Conservation (phyloP, 2,113 vertebrate genomes). For the Elephantulus edwardii region DNA sequence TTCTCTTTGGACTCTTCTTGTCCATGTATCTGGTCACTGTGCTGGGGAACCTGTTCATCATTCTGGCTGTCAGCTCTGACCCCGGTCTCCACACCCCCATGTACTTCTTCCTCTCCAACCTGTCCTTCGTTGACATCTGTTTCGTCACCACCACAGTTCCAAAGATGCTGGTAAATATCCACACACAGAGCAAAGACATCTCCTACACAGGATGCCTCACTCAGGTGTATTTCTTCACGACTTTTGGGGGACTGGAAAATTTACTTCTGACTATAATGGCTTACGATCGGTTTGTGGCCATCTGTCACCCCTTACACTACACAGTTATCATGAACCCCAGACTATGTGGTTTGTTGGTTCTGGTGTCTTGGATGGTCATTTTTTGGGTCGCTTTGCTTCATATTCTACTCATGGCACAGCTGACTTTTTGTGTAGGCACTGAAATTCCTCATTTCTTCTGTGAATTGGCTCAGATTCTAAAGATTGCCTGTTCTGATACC, state of each 20-base stretch:
- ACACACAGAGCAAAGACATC: not conserved
- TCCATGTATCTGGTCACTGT: not conserved
- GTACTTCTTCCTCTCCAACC: conserved; percentile 36
- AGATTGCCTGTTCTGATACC: not conserved
- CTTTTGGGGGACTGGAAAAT: not conserved
- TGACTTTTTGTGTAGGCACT: not conserved
- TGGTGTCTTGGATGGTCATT: not conserved
- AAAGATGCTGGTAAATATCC: conserved; percentile 11
- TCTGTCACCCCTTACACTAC: not conserved
- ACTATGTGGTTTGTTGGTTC: not conserved
- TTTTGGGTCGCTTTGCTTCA: not conserved
- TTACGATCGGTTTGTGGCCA: not conserved
- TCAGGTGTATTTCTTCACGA: conserved; percentile 17
- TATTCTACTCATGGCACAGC: not conserved
- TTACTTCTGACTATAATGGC: not conserved
- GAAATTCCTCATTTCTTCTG: conserved; percentile 45
- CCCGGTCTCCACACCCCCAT: not conserved
- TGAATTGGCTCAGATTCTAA: not conserved
- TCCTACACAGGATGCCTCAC: not conserved
- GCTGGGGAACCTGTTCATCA: conserved; percentile 30
- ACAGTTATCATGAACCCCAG: not conserved
- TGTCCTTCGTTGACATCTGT: not conserved
- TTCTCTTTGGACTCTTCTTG: conserved; percentile 25
- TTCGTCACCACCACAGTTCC: not conserved
- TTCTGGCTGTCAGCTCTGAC: not conserved